Conservation (phyloP, 2,888 invertebrate species). For the Netelia melanura region DNA sequence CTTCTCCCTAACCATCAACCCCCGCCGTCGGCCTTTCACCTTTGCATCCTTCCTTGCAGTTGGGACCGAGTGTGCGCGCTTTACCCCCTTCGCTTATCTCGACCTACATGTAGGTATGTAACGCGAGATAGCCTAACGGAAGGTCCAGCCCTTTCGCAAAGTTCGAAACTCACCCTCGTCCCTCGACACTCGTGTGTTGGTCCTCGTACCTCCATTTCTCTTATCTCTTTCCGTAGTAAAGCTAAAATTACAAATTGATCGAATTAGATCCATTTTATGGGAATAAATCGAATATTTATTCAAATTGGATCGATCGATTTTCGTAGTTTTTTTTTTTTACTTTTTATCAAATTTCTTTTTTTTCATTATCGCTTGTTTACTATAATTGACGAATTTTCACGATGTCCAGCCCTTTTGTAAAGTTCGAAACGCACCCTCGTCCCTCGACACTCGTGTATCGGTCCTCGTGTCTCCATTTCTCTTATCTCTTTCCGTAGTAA, state of each 20-base stretch:
- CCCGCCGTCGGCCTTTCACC: constrained; percentile 16
- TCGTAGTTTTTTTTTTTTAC: too few species aligned
- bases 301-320: neutral
- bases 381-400: neutral
- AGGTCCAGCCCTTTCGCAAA: constrained; percentile 20
- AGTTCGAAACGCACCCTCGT: constrained; percentile 7
- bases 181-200: neutral
- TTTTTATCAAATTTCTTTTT: neutral
- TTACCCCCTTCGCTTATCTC: constrained; percentile 8
- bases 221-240: neutral
- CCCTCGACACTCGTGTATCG: neutral
- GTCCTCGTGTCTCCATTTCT: neutral
- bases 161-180: constrained; percentile 4
- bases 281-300: neutral
- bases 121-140: constrained; percentile 38
- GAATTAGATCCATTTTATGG: too few species aligned
- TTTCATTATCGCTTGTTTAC: constrained; percentile 4
- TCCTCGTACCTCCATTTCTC: neutral
- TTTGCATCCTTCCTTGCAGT: neutral
- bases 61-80: constrained; percentile 25
- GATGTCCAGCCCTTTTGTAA: constrained; percentile 9
- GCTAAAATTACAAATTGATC: neutral
- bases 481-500: neutral
- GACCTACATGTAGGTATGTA: constrained; percentile 12
- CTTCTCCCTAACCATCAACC: constrained; percentile 11